Conservation (phyloP, 2,888 invertebrate species). For the Lucinisca nassula region DNA sequence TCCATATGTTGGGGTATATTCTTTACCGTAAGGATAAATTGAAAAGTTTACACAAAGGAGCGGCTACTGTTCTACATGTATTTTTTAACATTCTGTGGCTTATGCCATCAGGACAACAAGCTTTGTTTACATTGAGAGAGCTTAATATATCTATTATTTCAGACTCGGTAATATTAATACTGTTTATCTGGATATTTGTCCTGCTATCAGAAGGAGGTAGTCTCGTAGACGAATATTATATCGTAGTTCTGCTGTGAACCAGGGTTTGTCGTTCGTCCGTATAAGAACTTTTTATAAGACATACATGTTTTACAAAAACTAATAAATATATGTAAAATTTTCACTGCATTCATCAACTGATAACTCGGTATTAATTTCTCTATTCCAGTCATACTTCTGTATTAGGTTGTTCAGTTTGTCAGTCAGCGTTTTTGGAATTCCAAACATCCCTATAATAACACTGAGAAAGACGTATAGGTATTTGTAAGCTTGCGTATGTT, state of each 20-base stretch:
- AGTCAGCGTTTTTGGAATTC: not conserved
- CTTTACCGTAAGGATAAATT: no score
- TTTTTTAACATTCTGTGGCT: no score
- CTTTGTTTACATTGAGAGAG: no score
- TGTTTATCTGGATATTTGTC: no score
- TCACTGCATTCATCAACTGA: not conserved
- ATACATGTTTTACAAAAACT: not conserved
- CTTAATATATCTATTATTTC: no score
- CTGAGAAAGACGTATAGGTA: not conserved
- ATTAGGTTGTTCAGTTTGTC: not conserved
- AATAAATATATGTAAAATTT: not conserved
- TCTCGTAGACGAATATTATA: not conserved
- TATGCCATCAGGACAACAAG: no score
- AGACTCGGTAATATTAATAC: no score
- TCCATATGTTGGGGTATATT: no score
- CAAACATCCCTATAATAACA: not conserved
- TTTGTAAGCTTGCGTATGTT: not conserved
- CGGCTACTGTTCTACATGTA: no score
- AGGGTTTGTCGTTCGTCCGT: not conserved
- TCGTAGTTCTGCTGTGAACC: not conserved
- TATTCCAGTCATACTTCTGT: not conserved
- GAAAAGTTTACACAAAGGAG: no score
- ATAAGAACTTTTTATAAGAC: not conserved
- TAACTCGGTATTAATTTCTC: not conserved
- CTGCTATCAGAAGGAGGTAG: not conserved